phyloP scores from a whole-genome alignment of 2,888 invertebrate genomes.

The Andrena chrysosceles region DNA sequence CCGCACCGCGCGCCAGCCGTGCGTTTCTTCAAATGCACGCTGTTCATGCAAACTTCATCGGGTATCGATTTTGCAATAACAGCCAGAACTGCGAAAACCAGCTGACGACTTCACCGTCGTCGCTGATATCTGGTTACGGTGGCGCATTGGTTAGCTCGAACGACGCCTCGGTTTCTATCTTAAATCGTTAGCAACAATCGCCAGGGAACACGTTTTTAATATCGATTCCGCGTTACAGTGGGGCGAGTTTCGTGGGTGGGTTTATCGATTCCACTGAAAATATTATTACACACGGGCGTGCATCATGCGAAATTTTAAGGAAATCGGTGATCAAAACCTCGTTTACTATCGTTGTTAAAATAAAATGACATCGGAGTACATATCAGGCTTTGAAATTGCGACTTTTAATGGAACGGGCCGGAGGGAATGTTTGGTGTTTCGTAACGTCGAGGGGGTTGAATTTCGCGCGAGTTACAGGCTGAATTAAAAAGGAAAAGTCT shows the following conservation, averaged over 20 bases:
- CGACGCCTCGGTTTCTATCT: constrained; percentile 16
- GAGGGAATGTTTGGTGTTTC: neutral
- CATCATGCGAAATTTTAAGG: too few species aligned
- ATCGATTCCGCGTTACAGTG: neutral
- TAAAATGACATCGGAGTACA: neutral
- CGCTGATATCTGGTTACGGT: constrained; percentile 29
- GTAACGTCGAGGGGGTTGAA: constrained; percentile 6
- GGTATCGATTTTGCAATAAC: constrained; percentile 60
- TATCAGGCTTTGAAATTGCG: neutral
- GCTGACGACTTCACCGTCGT: constrained; percentile 39
- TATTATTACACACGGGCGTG: neutral
- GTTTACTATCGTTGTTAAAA: neutral
- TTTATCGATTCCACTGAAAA: neutral
- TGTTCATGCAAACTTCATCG: constrained; percentile 57
- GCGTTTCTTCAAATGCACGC: constrained; percentile 46
- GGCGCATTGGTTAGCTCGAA: neutral
- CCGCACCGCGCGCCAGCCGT: neutral
- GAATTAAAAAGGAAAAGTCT: constrained; percentile 49
- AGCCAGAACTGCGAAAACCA: constrained; percentile 41
- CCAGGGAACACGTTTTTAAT: neutral
- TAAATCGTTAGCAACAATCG: constrained; percentile 27
- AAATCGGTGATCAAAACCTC: too few species aligned
- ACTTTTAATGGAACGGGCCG: constrained; percentile 5
- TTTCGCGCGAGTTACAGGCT: constrained; percentile 18
- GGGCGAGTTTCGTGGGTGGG: neutral